Percentiles rank a stretch among this genome's conserved stretches.
These are phyloP conservation scores for Atta texana DNA, from an alignment of 1,140 invertebrate species.

Conservation along the genomic window DNA sequence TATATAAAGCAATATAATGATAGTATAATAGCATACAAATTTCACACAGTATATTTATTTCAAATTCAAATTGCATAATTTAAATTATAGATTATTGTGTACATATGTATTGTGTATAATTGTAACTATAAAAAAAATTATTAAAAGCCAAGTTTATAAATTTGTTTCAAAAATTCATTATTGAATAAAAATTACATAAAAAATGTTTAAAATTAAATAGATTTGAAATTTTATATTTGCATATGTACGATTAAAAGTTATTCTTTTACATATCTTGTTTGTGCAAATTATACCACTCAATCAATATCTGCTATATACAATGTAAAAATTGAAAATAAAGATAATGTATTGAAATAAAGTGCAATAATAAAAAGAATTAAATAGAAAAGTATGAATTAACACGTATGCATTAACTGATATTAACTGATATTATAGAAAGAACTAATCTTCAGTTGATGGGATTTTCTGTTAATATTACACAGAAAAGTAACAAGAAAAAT, in stretches of 20 bases:
- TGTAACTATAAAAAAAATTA: constrained; percentile 28
- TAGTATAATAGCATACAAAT: too few species aligned
- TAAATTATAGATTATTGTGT: too few species aligned
- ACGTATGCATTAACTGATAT: too few species aligned
- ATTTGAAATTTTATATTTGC: constrained; percentile 30
- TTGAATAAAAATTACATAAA: constrained; percentile 39
- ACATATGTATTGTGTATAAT: constrained; percentile 50
- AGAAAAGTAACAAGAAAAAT: too few species aligned
- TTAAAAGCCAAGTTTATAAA: constrained; percentile 50
- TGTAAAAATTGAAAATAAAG: constrained; percentile 19
- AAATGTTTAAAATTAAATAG: constrained; percentile 44
- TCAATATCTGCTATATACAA: constrained; percentile 4
- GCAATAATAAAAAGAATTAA: constrained; percentile 11
- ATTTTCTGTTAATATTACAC: too few species aligned
- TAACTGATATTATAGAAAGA: too few species aligned
- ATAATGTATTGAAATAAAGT: constrained; percentile 5
- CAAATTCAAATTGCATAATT: constrained; percentile 35
- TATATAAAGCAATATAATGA: not conserved
- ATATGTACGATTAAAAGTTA: not conserved
- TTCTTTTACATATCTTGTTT: constrained; percentile 18
- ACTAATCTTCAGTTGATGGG: too few species aligned
- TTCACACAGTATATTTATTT: constrained; percentile 7
- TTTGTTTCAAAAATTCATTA: constrained; percentile 46
- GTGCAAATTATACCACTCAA: constrained; percentile 6
- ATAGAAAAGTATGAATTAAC: constrained; percentile 18